A percentile compares a stretch with the other conserved stretches of the same genome.
phyloP scores from a whole-genome alignment of 2,113 vertebrate species.

The Albula goreensis region DNA sequence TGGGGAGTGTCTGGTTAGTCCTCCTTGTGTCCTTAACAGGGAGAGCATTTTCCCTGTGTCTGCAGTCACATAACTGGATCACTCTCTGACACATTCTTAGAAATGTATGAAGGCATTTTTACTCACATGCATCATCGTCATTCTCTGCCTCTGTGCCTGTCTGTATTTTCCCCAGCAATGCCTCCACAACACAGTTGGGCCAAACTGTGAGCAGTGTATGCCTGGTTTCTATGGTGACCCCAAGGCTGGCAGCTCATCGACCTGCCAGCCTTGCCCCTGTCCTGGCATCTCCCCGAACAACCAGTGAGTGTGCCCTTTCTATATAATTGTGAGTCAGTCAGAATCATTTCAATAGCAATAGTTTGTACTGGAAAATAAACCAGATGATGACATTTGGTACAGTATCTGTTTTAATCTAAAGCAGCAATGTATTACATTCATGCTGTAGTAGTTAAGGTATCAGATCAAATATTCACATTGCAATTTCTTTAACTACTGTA shows the following conservation, averaged over 20 bases:
- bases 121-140: too few relatives aligned
- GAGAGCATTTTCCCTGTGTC: not conserved
- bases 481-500: not conserved
- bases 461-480: not conserved
- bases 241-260: constrained; percentile 60
- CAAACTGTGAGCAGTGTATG: constrained; percentile 82
- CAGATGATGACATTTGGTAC: too few relatives aligned
- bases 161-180: constrained; percentile 71
- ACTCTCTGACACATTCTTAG: not conserved
- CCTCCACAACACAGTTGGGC: constrained; percentile 82
- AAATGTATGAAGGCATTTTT: not conserved
- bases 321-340: not conserved
- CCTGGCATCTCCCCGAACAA: constrained; percentile 61
- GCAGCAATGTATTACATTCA: too few relatives aligned
- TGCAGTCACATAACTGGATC: not conserved
- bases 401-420: too few relatives aligned
- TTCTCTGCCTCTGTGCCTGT: not conserved
- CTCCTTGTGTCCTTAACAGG: not conserved
- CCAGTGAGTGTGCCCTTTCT: constrained; percentile 78
- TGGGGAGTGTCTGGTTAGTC: constrained; percentile 82
- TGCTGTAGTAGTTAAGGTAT: not conserved
- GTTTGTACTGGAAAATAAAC: too few relatives aligned
- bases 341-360: too few relatives aligned
- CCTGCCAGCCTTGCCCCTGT: constrained; percentile 88
- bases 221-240: constrained; percentile 86